Percentiles rank a stretch among this genome's conserved stretches.
These are phyloP conservation scores for Enteromius afrohamiltoni DNA, from an alignment of 2,797 vertebrate species.

Conservation along the genomic window DNA sequence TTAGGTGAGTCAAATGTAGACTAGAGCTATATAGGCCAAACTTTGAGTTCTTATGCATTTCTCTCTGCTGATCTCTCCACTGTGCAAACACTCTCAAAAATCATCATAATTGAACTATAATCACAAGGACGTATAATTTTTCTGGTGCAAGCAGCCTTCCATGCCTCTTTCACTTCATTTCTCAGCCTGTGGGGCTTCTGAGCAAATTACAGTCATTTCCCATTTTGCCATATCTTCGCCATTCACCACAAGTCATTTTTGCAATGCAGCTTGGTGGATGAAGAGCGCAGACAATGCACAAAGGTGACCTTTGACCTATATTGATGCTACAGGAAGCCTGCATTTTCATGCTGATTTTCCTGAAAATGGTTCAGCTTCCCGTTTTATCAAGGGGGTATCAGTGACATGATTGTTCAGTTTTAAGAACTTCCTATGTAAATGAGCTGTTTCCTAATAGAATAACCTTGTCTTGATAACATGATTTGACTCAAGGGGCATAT, in stretches of 20 bases:
- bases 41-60: constrained; percentile 1
- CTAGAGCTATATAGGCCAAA: constrained; percentile 12
- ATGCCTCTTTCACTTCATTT: constrained; percentile 20
- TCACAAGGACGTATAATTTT: constrained; percentile 21
- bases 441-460: constrained; percentile 7
- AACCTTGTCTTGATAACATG: not conserved
- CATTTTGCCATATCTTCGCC: constrained; percentile 31
- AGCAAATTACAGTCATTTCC: constrained; percentile 43
- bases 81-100: constrained; percentile 31
- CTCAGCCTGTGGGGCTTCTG: constrained; percentile 20
- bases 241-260: constrained; percentile 29
- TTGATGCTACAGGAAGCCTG: constrained; percentile 32
- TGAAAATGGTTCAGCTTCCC: constrained; percentile 44
- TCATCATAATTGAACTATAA: constrained; percentile 39
- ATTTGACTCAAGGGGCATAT: not conserved
- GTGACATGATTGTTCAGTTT: constrained; percentile 34
- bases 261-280: constrained; percentile 22
- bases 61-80: constrained; percentile 22
- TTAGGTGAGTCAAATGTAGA: constrained; percentile 55
- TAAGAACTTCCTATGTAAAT: constrained; percentile 26
- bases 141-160: constrained; percentile 11
- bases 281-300: constrained; percentile 42
- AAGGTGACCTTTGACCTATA: constrained; percentile 33
- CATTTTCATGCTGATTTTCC: constrained; percentile 40
- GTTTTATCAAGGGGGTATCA: constrained; percentile 42